A percentile compares a stretch with the other conserved stretches of the same genome.
These are phyloP conservation scores for Syngnathoides biaculeatus DNA, from an alignment of 2,113 vertebrate species.

Conservation along the genomic window DNA sequence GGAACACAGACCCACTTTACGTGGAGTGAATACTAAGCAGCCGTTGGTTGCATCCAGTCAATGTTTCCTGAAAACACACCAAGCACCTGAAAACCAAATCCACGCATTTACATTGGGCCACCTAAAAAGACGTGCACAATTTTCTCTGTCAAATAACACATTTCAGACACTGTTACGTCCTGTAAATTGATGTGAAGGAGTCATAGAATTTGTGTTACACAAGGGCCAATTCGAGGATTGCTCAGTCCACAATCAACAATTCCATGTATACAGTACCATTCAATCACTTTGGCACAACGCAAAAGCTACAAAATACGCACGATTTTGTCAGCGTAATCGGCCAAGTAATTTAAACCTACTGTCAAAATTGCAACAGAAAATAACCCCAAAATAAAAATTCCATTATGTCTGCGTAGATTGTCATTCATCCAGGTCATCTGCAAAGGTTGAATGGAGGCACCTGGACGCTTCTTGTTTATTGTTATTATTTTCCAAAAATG, in stretches of 20 bases:
- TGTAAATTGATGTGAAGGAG: conserved; percentile 22
- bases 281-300: not conserved
- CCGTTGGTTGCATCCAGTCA: conserved; percentile 51
- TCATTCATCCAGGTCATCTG: no score
- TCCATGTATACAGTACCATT: not conserved
- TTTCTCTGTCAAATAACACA: conserved; percentile 25
- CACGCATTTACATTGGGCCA: conserved; percentile 31
- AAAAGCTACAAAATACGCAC: not conserved
- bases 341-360: not conserved
- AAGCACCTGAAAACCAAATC: conserved; percentile 39
- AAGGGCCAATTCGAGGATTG: not conserved
- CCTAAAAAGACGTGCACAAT: conserved; percentile 28
- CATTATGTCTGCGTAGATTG: no score
- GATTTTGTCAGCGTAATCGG: no score
- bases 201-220: conserved; percentile 1
- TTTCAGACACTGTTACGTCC: conserved; percentile 12
- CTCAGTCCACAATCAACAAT: no score
- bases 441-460: no score
- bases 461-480: no score
- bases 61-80: conserved; percentile 51
- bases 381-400: not conserved
- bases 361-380: not conserved
- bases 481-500: no score
- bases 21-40: conserved; percentile 87
- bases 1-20: conserved; percentile 87